phyloP scores from a whole-genome alignment of 2,888 invertebrate genomes.

The Acutogordius australiensis region DNA sequence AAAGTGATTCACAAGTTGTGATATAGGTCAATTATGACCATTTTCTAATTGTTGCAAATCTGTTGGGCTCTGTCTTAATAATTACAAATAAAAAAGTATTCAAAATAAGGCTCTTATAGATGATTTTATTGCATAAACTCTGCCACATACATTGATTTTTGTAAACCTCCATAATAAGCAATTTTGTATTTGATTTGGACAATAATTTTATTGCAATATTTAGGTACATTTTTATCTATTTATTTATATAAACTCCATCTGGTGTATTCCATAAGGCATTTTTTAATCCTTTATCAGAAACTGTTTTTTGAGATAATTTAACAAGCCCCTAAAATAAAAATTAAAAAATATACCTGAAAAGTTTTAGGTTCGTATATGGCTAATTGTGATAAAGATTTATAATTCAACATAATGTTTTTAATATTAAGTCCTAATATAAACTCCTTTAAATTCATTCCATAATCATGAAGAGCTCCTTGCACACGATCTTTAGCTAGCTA shows the following conservation, averaged over 20 bases:
- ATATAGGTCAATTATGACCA: too few species aligned
- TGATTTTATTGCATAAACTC: too few species aligned
- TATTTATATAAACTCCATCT: not conserved
- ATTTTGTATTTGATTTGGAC: too few species aligned
- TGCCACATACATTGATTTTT: too few species aligned
- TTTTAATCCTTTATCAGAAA: not conserved
- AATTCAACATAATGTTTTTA: not conserved
- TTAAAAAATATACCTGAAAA: slow-evolving; percentile 3
- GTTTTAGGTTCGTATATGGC: slow-evolving; percentile 5
- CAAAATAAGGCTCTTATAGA: too few species aligned
- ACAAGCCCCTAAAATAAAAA: slow-evolving; percentile 4
- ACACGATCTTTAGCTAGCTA: not conserved
- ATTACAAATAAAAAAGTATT: too few species aligned
- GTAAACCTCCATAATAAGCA: too few species aligned
- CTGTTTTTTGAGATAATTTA: not conserved
- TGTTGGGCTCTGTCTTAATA: too few species aligned
- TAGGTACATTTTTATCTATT: too few species aligned
- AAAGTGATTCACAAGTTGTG: too few species aligned
- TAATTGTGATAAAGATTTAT: not conserved
- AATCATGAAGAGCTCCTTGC: not conserved
- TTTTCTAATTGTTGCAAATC: too few species aligned
- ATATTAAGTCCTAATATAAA: not conserved
- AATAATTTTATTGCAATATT: too few species aligned
- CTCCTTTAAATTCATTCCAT: not conserved
- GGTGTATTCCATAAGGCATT: not conserved